These are phyloP conservation scores for Vulpes ferrilata DNA, from an alignment of 2,113 vertebrate genomes.

Conservation along the genomic window DNA sequence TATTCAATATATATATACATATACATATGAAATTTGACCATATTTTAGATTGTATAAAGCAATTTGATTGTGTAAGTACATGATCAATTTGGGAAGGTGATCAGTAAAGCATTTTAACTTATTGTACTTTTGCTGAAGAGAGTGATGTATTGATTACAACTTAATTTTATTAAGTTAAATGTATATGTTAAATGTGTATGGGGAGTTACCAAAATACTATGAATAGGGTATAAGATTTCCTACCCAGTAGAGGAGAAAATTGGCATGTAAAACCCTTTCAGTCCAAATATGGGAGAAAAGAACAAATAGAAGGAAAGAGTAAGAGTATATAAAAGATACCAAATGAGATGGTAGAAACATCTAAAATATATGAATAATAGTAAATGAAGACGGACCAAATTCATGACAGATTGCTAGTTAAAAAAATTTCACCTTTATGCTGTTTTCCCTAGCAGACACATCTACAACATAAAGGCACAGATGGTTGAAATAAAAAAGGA, in stretches of 20 bases:
- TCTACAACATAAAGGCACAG: neutral
- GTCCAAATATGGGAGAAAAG: neutral
- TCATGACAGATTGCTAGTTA: neutral
- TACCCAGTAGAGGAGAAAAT: neutral
- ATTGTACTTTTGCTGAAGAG: neutral
- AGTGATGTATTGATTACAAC: neutral
- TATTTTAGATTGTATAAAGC: slow-evolving; percentile 46
- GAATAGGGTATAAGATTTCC: slow-evolving; percentile 11
- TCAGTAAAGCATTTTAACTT: slow-evolving; percentile 42
- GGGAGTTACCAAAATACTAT: slow-evolving; percentile 7
- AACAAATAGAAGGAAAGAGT: neutral
- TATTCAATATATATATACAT: neutral
- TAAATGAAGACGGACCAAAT: slow-evolving; percentile 41
- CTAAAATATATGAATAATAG: slow-evolving; percentile 3
- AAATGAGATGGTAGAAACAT: slow-evolving; percentile 24
- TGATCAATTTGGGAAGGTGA: neutral
- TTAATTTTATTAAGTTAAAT: slow-evolving; percentile 49
- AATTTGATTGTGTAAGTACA: neutral
- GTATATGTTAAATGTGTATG: neutral
- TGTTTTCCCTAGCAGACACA: neutral
- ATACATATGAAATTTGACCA: neutral
- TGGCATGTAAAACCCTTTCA: neutral
- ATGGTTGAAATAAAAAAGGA: neutral
- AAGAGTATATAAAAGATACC: neutral
- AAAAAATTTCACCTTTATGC: neutral